phyloP scores from a whole-genome alignment of 2,888 invertebrate species.

The Troides helena region DNA sequence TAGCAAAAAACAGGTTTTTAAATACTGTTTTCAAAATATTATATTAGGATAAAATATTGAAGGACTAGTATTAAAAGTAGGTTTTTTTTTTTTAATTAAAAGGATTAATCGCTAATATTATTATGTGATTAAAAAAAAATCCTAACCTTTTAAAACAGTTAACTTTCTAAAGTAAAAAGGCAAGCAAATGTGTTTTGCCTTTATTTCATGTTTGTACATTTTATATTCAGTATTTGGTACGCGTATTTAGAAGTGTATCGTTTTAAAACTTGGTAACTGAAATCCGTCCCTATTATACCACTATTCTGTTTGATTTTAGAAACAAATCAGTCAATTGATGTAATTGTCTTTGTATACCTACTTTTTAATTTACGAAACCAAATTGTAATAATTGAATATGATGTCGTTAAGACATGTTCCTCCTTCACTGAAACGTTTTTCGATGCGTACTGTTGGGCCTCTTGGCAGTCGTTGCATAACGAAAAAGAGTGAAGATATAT shows the following conservation, averaged over 20 bases:
- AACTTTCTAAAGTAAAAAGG: too few relatives aligned
- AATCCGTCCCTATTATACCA: background rate
- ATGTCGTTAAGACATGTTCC: constrained; percentile 35
- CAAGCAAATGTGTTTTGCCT: too few relatives aligned
- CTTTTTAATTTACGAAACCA: background rate
- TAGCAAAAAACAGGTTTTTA: too few relatives aligned
- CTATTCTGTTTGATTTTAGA: background rate
- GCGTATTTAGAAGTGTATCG: background rate
- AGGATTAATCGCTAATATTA: too few relatives aligned
- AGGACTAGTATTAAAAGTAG: too few relatives aligned
- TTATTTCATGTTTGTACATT: too few relatives aligned
- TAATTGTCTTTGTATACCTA: background rate
- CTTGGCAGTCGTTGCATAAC: constrained; percentile 47
- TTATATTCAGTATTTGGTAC: background rate
- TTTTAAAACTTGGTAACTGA: background rate
- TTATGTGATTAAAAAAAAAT: too few relatives aligned
- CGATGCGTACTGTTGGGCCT: constrained; percentile 34
- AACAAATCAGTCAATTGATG: background rate
- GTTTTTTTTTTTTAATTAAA: too few relatives aligned
- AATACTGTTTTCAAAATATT: too few relatives aligned
- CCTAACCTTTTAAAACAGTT: too few relatives aligned
- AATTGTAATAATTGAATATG: constrained; percentile 7
- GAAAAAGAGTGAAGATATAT: constrained; percentile 53
- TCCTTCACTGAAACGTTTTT: constrained; percentile 35
- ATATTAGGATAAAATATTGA: too few relatives aligned